Evolutionary conservation across 2,113 vertebrate genomes (phyloP).

Genomic region (Trogon melanurus): DNA sequence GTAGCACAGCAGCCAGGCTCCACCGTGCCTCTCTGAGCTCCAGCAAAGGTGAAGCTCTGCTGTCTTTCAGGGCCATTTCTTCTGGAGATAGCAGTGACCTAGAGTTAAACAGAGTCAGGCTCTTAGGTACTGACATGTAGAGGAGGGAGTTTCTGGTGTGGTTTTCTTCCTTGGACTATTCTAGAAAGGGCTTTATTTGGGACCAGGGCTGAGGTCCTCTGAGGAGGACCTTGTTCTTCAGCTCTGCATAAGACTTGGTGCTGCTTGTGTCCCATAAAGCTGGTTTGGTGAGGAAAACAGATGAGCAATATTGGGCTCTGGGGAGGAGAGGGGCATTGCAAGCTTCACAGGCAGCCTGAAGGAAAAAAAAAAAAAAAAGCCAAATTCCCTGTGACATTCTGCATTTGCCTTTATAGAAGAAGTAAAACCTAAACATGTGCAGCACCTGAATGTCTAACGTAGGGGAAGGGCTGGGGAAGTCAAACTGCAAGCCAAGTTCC

Average conservation of each 20-base stretch:
- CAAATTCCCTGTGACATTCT: neutral
- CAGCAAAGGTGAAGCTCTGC: neutral
- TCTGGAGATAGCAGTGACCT: neutral
- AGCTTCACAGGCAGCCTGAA: neutral
- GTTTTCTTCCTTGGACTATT: neutral
- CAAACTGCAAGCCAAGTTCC: neutral
- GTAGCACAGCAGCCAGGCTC: neutral
- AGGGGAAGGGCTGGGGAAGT: neutral
- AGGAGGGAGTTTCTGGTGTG: neutral
- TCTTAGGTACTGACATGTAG: neutral
- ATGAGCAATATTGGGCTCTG: neutral
- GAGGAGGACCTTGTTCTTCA: neutral
- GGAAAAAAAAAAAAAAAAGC: no score
- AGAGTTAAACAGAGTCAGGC: neutral
- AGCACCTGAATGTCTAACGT: neutral
- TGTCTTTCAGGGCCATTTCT: neutral
- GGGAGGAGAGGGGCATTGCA: neutral
- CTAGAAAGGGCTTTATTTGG: neutral
- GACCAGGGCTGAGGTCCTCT: neutral
- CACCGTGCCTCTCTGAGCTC: accelerated
- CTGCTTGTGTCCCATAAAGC: neutral
- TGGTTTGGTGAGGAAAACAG: neutral
- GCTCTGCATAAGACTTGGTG: neutral
- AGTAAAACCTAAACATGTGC: neutral
- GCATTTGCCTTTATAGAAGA: neutral